Base-by-base conservation (phyloP, 2,113 vertebrate species). In the Salvator merianae region DNA sequence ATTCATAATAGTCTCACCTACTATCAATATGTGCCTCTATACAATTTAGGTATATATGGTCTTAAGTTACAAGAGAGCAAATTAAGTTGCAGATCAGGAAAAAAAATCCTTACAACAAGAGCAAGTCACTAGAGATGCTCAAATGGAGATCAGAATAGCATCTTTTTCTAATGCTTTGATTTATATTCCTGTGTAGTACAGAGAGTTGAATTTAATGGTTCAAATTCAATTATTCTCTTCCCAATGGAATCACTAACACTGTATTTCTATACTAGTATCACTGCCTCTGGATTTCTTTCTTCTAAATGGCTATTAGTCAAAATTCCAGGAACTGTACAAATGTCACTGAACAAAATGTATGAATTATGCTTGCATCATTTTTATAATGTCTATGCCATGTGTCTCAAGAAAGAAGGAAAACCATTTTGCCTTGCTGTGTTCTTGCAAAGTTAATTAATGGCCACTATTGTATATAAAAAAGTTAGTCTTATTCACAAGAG, bases 401-500 rank as follows among this genome's bases (percentile, higher is more conserved):
- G 47, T 65, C 85, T 32, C 34, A 28, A 69, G 36, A 91, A 86
- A 83, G 92, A 30, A 18, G 7, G 0, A 8, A 36, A 86, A 77
- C 55, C 7, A 0, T 81, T 94, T 24, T 88, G 87, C 81, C 76
- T 32, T 82, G 65, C 74, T 83, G 0, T 79, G 55, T 92, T 93
- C 72, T 91, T 79, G 65, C 55, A 16, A 86, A 91, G 82, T 55
- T 93, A 79, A 72, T 94, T 93, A 94, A 79, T 0, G 14, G 32
- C 69, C 63, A 74, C 34, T 85, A 73, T 85, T 82, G 20, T 47
- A 82, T 9, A 38, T 20, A 22, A 63, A 71, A 63, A 71, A 18
- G 83, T 92, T 83, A 81, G 88, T 89, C 85, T 88, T 88, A 65
- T 94, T 90, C 68, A 84, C 84, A 84, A 62, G 59, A 13, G 92